phyloP scores from a whole-genome alignment of 2,113 vertebrate species.

The Lasiurus borealis region DNA sequence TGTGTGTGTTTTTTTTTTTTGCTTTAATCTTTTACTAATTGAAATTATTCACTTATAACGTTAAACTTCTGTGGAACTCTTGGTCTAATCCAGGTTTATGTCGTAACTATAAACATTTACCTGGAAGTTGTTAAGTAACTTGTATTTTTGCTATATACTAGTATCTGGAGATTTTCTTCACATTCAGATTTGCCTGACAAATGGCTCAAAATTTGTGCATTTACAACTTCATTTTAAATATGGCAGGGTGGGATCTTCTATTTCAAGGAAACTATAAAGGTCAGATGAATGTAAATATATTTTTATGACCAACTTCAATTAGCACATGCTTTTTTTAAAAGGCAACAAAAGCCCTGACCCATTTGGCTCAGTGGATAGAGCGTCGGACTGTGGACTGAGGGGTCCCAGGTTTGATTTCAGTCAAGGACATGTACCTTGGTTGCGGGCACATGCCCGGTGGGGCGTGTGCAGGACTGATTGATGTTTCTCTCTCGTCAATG shows the following conservation, averaged over 20 bases:
- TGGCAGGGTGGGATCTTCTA: neutral
- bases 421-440: too few relatives aligned
- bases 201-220: neutral
- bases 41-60: neutral
- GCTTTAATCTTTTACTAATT: neutral
- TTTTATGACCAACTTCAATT: conserved; percentile 19
- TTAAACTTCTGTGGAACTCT: neutral
- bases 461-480: too few relatives aligned
- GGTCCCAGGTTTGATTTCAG: too few relatives aligned
- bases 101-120: neutral
- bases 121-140: conserved; percentile 1
- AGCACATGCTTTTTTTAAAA: neutral
- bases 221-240: neutral
- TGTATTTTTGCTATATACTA: neutral
- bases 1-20: neutral
- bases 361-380: too few relatives aligned
- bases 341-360: neutral
- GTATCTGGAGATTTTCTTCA: neutral
- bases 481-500: too few relatives aligned
- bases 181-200: neutral
- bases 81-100: neutral
- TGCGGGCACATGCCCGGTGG: too few relatives aligned
- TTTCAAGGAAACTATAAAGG: neutral
- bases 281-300: neutral
- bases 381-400: too few relatives aligned